Percentiles rank a stretch among this genome's conserved stretches.
Conservation (phyloP, 2,113 vertebrate genomes). For the Calidris pugnax region DNA sequence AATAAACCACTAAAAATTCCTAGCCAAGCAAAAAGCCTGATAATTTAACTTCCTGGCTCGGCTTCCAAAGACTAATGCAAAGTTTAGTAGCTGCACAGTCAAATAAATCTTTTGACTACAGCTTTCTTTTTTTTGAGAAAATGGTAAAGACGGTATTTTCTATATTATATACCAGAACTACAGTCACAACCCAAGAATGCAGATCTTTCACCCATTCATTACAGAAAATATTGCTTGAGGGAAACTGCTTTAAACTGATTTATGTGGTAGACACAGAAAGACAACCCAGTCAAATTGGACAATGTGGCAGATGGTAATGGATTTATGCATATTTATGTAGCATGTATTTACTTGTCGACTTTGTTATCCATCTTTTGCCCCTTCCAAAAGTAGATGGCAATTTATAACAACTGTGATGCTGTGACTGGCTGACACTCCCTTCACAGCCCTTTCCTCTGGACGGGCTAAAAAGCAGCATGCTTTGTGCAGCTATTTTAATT, state of each 20-base stretch:
- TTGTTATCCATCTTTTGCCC: constrained; percentile 72
- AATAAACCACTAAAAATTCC: constrained; percentile 49
- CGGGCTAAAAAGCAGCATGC: constrained; percentile 49
- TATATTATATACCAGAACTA: constrained; percentile 54
- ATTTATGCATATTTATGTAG: constrained; percentile 79
- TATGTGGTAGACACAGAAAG: constrained; percentile 71
- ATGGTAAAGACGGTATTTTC: constrained; percentile 47
- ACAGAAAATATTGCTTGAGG: constrained; percentile 63
- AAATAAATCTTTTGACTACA: constrained; percentile 55
- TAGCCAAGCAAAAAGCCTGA: constrained; percentile 49
- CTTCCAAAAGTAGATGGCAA: constrained; percentile 61
- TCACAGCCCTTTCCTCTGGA: constrained; percentile 58
- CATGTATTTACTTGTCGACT: constrained; percentile 73
- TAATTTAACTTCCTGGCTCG: constrained; percentile 50
- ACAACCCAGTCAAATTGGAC: constrained; percentile 73
- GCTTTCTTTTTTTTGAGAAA: background rate
- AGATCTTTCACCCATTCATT: constrained; percentile 70
- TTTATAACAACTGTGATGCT: constrained; percentile 65
- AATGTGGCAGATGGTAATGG: constrained; percentile 74
- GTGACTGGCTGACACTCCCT: constrained; percentile 49
- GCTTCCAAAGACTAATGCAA: constrained; percentile 48
- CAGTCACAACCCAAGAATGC: constrained; percentile 59
- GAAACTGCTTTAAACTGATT: constrained; percentile 75
- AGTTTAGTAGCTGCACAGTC: constrained; percentile 34
- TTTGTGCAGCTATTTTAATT: constrained; percentile 77